Base-by-base conservation (phyloP, 2,113 vertebrate species). In the Bostrychus sinensis region DNA sequence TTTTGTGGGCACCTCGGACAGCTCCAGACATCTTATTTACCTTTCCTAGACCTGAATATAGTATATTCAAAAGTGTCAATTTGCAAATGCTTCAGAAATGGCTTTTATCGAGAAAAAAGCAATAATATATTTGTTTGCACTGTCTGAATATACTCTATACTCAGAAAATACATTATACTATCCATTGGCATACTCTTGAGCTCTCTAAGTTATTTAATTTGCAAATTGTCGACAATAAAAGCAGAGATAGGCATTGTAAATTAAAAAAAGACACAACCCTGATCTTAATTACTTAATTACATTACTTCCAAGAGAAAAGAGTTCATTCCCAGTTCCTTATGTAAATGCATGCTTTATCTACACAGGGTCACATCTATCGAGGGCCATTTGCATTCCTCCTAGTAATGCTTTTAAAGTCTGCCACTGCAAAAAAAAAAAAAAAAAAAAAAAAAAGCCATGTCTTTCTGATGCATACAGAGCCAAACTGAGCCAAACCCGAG, bases 311-410 rank as follows among this genome's bases (percentile, higher is more conserved):
- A 36, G 37, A 38, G 17, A 39, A 54, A 13, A 19, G 16, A 16
- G 26, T 34, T 61, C 1, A 19, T 34, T 43, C 12, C 36, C 10
- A 8, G 28, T 8, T 26, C 5, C 39, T 46, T 41, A 23, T 69
- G 46, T 68, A 62, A 72, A 64, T 61, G 37, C 32, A 23, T n/a
- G 5, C 8, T 7, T 23, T 42, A 55, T 10, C 50, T 63, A 26
- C 55, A 56, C 41, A 50, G 0, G n/a, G 14, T 45, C 28, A 25
- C 14, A 51, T 22, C 17, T 7, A 60, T 39, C 61, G 51, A 38
- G 20, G 9, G 39, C 56, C 28, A 53, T 85, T 48, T 48, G 60
- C 23, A 64, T 78, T 77, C 67, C 20, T 13, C 19, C 7, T 17
- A 61, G 25, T 46, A 32, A 12, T 20, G 0, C 7, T 59, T 57